Evolutionary conservation across 2,113 vertebrate species (phyloP).

Genomic region (Limnothrissa miodon): DNA sequence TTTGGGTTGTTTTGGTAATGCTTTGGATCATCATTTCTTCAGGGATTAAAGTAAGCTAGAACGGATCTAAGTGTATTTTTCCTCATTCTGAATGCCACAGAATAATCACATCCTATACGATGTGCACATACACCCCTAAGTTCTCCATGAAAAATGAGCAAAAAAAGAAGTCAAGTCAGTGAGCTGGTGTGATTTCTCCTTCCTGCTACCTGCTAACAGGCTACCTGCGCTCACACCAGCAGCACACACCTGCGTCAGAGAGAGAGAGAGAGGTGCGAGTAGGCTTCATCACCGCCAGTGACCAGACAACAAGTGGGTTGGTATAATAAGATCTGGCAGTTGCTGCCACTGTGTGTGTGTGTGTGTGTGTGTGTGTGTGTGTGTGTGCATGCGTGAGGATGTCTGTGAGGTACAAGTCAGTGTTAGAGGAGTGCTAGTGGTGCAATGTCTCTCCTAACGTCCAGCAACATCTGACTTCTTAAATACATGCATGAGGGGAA

Average conservation of each 20-base stretch:
- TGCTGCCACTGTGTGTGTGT: slow-evolving; percentile 11
- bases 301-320: background rate
- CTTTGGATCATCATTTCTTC: background rate
- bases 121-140: background rate
- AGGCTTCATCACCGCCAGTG: slow-evolving; percentile 19
- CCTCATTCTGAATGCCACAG: background rate
- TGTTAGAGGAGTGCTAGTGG: background rate
- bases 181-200: background rate
- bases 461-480: slow-evolving; percentile 11
- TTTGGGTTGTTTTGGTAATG: background rate
- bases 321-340: slow-evolving; percentile 31
- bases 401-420: background rate
- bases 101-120: background rate
- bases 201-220: background rate
- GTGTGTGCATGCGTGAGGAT: background rate
- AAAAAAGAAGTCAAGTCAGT: slow-evolving; percentile 22
- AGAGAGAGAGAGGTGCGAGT: background rate
- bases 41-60: background rate
- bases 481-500: slow-evolving; percentile 37
- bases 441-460: background rate
- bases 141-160: background rate
- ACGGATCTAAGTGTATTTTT: background rate
- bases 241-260: slow-evolving; percentile 24
- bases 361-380: slow-evolving; percentile 7
- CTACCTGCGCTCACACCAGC: background rate